Base-by-base conservation (phyloP, 2,888 invertebrate genomes). In the Heliconius ismenius region DNA sequence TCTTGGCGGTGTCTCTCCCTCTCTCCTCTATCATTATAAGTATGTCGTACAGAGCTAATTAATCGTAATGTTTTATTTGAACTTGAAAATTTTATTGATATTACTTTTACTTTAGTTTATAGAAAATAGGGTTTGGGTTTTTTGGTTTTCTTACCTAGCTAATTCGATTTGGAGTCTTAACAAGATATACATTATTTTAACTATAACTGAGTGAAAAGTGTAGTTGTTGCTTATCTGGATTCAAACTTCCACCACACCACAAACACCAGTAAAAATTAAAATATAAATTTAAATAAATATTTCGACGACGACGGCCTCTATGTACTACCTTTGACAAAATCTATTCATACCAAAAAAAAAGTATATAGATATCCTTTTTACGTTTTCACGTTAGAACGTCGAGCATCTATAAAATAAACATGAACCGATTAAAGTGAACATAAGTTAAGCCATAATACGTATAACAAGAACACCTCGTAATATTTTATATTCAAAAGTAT, bases 401-500 rank as follows among this genome's bases (percentile, higher is more conserved):
- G 11, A 67, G 24, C 15, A 24, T 39, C 67, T 39, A 67, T 67
- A 67, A 67, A 67, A 67, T 67, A 67, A 67, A 67, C 24, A 67
- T 67, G 67, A 43, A 67, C 24, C 67, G 67, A 67, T 67, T 43
- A 67, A 39, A 9, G 39, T 67, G 26, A 67, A 67, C 39, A 67
- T 28, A 67, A 24, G 4, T 67, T 43, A 18, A n/a, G 18, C 15
- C 15, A 26, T 67, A 67, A 67, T 39, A 39, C 24, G 18, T 39
- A 67, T 39, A 67, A 67, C 39, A 24, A 24, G 67, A 67, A 39
- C 39, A 67, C 67, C 67, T 43, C 24, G 7, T 67, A 67, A 67
- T 67, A 43, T 67, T 67, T 67, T 43, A 43, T 67, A 39, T 67
- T 39, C 7, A 67, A 67, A 67, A 67, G 4, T 67, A 67, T 67